phyloP scores from a whole-genome alignment of 2,888 invertebrate genomes.

The Cynaeus angustus region DNA sequence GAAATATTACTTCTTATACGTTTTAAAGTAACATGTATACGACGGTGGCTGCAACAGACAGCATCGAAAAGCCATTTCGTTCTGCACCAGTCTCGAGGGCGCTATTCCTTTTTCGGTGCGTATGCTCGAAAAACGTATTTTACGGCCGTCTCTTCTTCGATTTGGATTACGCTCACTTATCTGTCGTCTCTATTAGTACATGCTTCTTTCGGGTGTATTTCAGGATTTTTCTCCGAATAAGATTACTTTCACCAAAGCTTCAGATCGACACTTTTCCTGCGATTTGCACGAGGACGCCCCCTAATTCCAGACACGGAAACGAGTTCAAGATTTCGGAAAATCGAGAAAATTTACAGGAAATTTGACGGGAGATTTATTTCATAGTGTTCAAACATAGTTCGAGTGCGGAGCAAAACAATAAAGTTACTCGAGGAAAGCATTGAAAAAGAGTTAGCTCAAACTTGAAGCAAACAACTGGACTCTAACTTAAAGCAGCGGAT shows the following conservation, averaged over 20 bases:
- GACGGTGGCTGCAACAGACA: slow-evolving; percentile 31
- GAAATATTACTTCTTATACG: slow-evolving; percentile 16
- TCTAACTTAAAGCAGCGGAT: too few relatives aligned
- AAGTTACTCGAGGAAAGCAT: neutral
- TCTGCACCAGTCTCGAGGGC: slow-evolving; percentile 45
- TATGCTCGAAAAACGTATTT: slow-evolving; percentile 25
- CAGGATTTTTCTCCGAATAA: slow-evolving; percentile 36
- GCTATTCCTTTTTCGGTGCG: slow-evolving; percentile 39
- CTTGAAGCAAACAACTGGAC: neutral
- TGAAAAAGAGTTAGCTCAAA: neutral
- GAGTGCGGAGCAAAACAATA: slow-evolving; percentile 1
- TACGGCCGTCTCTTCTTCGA: slow-evolving; percentile 39
- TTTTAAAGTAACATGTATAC: slow-evolving; percentile 24
- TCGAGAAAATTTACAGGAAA: neutral
- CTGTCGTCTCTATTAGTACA: slow-evolving; percentile 49
- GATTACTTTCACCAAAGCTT: slow-evolving; percentile 35
- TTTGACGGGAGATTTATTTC: slow-evolving; percentile 6
- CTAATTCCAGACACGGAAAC: neutral
- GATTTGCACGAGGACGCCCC: slow-evolving; percentile 9
- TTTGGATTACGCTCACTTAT: slow-evolving; percentile 51
- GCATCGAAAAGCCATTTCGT: slow-evolving; percentile 49
- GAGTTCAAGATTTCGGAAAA: neutral
- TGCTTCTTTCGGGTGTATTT: slow-evolving; percentile 47
- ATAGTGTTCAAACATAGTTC: slow-evolving; percentile 19
- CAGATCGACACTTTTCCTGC: slow-evolving; percentile 27